These are phyloP conservation scores for Drosophila anomalata DNA, from an alignment of 2,888 invertebrate species.

Conservation along the genomic window DNA sequence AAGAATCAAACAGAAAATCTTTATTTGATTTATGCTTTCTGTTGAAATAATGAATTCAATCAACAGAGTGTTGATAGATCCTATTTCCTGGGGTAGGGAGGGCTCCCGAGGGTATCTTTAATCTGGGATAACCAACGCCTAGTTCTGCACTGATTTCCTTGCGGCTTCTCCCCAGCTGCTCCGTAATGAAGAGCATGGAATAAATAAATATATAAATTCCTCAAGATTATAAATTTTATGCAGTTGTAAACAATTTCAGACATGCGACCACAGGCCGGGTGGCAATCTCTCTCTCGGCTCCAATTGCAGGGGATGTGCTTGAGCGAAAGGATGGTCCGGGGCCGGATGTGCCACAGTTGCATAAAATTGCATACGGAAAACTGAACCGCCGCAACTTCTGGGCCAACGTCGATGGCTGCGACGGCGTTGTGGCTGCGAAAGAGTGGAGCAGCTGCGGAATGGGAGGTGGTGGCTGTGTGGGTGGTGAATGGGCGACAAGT, in stretches of 20 bases:
- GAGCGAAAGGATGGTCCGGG: slow-evolving; percentile 1
- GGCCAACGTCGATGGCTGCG: slow-evolving; percentile 54
- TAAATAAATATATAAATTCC: slow-evolving; percentile 78
- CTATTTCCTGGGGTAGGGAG: background rate
- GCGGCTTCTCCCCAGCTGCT: slow-evolving; percentile 52
- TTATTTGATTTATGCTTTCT: slow-evolving; percentile 24
- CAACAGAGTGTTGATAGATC: slow-evolving; percentile 12
- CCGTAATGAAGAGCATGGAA: slow-evolving; percentile 50
- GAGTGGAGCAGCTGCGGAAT: slow-evolving; percentile 18
- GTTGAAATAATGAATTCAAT: slow-evolving; percentile 11
- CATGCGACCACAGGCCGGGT: slow-evolving; percentile 35
- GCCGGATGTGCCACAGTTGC: slow-evolving; percentile 75
- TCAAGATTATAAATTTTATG: slow-evolving; percentile 79
- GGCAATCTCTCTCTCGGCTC: slow-evolving; percentile 16
- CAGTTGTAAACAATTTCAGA: slow-evolving; percentile 75
- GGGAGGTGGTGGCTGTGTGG: slow-evolving; percentile 20
- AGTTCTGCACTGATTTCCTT: slow-evolving; percentile 52
- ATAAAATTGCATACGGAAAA: slow-evolving; percentile 80
- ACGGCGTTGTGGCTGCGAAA: slow-evolving; percentile 44
- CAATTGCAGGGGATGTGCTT: too few species aligned
- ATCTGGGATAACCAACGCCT: slow-evolving; percentile 1
- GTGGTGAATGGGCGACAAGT: slow-evolving; percentile 14
- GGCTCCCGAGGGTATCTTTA: background rate
- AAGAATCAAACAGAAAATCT: slow-evolving; percentile 10
- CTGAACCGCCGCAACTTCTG: slow-evolving; percentile 62